Conservation (phyloP, 1,140 invertebrate genomes). For the Choristoneura fumiferana region DNA sequence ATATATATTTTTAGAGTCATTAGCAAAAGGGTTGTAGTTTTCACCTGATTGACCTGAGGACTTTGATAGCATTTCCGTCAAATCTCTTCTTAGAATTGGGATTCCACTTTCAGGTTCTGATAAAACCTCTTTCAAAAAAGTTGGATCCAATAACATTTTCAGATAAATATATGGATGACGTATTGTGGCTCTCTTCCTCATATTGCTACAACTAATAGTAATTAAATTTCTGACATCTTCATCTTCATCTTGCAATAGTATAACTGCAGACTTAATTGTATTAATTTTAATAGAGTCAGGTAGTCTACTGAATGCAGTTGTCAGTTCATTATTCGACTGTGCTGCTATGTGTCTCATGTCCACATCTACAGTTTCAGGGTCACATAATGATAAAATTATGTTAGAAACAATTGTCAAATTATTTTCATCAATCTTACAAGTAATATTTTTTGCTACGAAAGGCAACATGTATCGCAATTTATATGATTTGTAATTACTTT, state of each 20-base stretch:
- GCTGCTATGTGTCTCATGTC: conserved; percentile 62
- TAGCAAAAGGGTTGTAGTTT: conserved; percentile 64
- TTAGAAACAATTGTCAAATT: conserved; percentile 39
- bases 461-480: conserved; percentile 61
- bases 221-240: conserved; percentile 60
- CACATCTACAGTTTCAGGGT: conserved; percentile 48
- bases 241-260: conserved; percentile 73
- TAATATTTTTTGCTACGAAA: conserved; percentile 41
- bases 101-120: conserved; percentile 32
- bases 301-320: conserved; percentile 35
- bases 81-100: conserved; percentile 35
- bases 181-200: conserved; percentile 30
- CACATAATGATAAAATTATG: conserved; percentile 46
- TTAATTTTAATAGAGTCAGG: conserved; percentile 50
- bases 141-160: conserved; percentile 46
- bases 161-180: conserved; percentile 59
- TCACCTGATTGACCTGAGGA: conserved; percentile 28
- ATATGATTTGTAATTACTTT: conserved; percentile 33
- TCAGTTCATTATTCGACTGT: conserved; percentile 63
- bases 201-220: conserved; percentile 46
- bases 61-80: conserved; percentile 32
- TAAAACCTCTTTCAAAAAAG: conserved; percentile 47
- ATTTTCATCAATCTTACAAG: conserved; percentile 27
- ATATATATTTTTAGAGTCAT: conserved; percentile 68
- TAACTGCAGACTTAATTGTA: conserved; percentile 51